Evolutionary conservation across 2,888 invertebrate species (phyloP).

Genomic region (Pasiphila rectangulata): DNA sequence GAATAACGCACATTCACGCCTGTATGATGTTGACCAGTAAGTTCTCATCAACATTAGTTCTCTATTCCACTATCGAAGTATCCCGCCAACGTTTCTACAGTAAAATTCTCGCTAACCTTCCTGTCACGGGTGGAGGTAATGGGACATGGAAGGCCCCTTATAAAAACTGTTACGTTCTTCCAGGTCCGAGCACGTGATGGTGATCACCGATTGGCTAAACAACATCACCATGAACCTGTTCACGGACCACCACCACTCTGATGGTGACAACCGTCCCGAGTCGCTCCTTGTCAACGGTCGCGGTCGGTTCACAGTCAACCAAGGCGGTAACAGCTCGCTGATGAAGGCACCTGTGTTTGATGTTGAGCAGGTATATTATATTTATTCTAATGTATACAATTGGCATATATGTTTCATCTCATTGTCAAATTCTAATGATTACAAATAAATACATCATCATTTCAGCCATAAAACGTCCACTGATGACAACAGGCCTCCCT

Average conservation of each 20-base stretch:
- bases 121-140: too few relatives aligned
- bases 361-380: slow-evolving; percentile 27
- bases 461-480: too few relatives aligned
- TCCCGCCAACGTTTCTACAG: too few relatives aligned
- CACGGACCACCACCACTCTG: slow-evolving; percentile 85
- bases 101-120: too few relatives aligned
- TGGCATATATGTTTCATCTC: too few relatives aligned
- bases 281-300: slow-evolving; percentile 27
- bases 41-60: too few relatives aligned
- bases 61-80: too few relatives aligned
- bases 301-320: slow-evolving; percentile 21
- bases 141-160: too few relatives aligned
- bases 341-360: slow-evolving; percentile 20
- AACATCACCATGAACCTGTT: slow-evolving; percentile 83
- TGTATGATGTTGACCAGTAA: slow-evolving; percentile 28
- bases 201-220: slow-evolving; percentile 87
- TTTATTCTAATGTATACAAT: too few relatives aligned
- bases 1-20: slow-evolving; percentile 8
- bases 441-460: too few relatives aligned
- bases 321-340: not conserved
- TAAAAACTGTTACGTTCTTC: not conserved
- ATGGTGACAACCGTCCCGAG: slow-evolving; percentile 15
- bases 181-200: slow-evolving; percentile 81
- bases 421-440: too few relatives aligned
- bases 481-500: too few relatives aligned